Evolutionary conservation across 2,888 invertebrate genomes (phyloP).

Genomic region (Euplagia quadripunctaria): DNA sequence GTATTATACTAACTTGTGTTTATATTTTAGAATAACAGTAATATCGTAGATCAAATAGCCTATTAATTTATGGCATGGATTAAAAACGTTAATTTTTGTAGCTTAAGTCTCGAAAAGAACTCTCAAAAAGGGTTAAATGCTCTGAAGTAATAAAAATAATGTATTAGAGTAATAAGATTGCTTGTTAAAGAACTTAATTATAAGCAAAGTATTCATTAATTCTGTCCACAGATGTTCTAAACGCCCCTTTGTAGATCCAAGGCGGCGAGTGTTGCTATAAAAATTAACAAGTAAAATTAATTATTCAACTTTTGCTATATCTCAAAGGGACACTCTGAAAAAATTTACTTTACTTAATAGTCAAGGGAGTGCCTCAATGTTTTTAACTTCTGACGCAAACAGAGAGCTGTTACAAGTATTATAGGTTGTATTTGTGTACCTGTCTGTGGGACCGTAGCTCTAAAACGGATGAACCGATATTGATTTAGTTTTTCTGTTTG

Average conservation of each 20-base stretch:
- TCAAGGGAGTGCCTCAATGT: background rate
- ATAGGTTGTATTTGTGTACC: background rate
- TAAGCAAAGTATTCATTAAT: constrained; percentile 21
- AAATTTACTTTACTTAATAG: background rate
- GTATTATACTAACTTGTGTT: too few species aligned
- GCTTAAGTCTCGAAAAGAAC: too few species aligned
- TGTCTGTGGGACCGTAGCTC: background rate
- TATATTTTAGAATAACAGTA: too few species aligned
- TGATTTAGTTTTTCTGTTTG: background rate
- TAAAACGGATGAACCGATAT: background rate
- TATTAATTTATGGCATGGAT: too few species aligned
- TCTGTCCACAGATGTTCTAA: constrained; percentile 35
- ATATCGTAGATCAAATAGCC: too few species aligned
- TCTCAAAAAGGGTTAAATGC: background rate
- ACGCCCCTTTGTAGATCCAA: constrained; percentile 29
- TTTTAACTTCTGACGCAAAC: background rate
- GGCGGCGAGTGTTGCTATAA: constrained; percentile 27
- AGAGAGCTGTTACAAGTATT: background rate
- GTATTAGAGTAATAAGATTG: constrained; percentile 5
- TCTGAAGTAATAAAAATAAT: constrained; percentile 1
- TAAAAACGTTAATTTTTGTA: too few species aligned
- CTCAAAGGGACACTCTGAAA: constrained; percentile 32
- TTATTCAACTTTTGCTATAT: constrained; percentile 43
- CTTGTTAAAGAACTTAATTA: constrained; percentile 15
- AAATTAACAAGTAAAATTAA: constrained; percentile 44